These are phyloP conservation scores for Calidris pugnax DNA, from an alignment of 2,113 vertebrate species.

Conservation along the genomic window DNA sequence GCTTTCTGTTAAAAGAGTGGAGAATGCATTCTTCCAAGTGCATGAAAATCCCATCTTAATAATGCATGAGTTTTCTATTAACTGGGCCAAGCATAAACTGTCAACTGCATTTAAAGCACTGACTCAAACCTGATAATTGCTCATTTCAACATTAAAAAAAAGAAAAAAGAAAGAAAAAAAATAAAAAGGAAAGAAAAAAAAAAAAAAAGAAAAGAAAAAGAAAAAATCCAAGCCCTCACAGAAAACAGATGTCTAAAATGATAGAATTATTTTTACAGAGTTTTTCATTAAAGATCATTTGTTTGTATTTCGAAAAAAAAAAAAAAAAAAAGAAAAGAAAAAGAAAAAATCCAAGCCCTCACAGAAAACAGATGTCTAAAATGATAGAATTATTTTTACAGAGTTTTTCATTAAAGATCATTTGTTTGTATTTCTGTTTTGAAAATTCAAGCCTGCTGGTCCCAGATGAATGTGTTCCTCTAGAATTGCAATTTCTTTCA, in stretches of 20 bases:
- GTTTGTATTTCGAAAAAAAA: background rate
- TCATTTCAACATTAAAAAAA: background rate
- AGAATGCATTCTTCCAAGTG: conserved; percentile 42
- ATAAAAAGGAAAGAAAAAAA: background rate
- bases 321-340: too few species aligned
- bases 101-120: conserved; percentile 19
- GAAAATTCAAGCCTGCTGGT: conserved; percentile 11
- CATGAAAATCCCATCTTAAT: conserved; percentile 49
- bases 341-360: too few species aligned
- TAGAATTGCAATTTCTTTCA: conserved; percentile 35
- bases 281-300: conserved; percentile 24
- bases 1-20: conserved; percentile 15
- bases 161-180: too few species aligned
- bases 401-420: conserved; percentile 1
- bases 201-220: background rate
- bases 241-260: background rate
- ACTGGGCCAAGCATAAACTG: conserved; percentile 21
- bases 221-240: background rate
- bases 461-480: background rate
- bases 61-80: conserved; percentile 41
- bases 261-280: background rate
- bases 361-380: background rate
- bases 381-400: background rate
- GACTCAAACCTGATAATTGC: background rate
- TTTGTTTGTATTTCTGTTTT: conserved; percentile 24